Conservation (phyloP, 2,888 invertebrate genomes). For the Leptopilina drosophilae region DNA sequence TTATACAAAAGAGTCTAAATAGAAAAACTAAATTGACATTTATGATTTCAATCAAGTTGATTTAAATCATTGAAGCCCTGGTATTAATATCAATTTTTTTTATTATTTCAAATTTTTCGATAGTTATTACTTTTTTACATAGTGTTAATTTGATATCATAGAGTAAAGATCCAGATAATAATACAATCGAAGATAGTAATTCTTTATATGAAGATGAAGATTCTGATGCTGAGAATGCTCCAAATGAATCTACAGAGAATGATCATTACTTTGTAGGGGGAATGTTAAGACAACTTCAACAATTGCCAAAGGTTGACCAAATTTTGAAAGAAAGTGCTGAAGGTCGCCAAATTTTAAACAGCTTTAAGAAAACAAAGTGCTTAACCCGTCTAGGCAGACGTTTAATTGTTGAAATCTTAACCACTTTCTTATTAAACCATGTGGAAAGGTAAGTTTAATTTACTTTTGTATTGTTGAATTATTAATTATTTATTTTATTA, state of each 20-base stretch:
- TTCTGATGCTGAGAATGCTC: background rate
- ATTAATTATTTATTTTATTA: too few relatives aligned
- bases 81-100: too few relatives aligned
- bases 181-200: too few relatives aligned
- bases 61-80: too few relatives aligned
- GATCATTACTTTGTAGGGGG: background rate
- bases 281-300: background rate
- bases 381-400: background rate
- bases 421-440: background rate
- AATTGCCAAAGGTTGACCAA: conserved; percentile 7
- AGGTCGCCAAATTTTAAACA: background rate
- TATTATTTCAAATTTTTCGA: too few relatives aligned
- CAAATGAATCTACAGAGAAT: background rate
- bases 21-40: too few relatives aligned
- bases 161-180: too few relatives aligned
- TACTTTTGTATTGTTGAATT: background rate
- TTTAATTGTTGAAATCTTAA: background rate
- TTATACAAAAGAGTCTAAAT: too few relatives aligned
- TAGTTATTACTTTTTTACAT: too few relatives aligned
- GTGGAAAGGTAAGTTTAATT: background rate
- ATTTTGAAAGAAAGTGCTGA: conserved; percentile 1
- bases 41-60: too few relatives aligned
- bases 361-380: background rate
- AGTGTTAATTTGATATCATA: too few relatives aligned
- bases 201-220: too few relatives aligned